Evolutionary conservation across 2,888 invertebrate species (phyloP), one percentile per base, ranked within the genome.

Genomic region (Metalampra italica): DNA sequence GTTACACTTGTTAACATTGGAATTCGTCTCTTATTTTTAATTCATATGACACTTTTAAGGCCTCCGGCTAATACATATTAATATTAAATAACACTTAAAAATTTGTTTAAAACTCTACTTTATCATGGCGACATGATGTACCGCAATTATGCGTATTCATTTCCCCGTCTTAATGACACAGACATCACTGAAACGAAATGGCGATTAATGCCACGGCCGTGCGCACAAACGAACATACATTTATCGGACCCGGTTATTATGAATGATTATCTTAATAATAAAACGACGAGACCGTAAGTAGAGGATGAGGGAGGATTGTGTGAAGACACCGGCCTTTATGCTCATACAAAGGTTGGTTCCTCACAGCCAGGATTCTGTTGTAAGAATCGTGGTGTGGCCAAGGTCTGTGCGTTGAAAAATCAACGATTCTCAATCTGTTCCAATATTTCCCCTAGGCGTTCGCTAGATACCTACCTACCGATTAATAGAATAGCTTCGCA

Each of bases 321-420:
- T 63, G 55, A 58, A 63, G 62, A 63, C 64, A 66, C 65, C 60
- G 63, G 61, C 59, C 60, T 64, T 59, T 61, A 45, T 45, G 32
- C 53, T 48, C 49, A 45, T 50, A 62, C 56, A 57, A 56, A 54
- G 52, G 53, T 51, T 57, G 47, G 51, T 52, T 51, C 46, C 56
- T 54, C 51, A 46, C 50, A 50, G 44, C 14, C 46, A 54, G 53
- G 49, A 45, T 52, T 22, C 22, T 5, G 22, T 22, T 53, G 55
- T 52, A 48, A 46, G 53, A 53, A 49, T 38, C 50, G 47, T 45
- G 40, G 13, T 29, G 12, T 14, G 50, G 37, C 43, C 37, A 41
- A 41, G 29, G 11, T 15, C 30, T 45, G 46, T 43, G 43, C 32
- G 38, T 12, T 43, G 15, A 29, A 39, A n/a, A 12, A 1, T 29